Evolutionary conservation across 1,140 invertebrate genomes (phyloP).

Genomic region (Danaus melanippus): DNA sequence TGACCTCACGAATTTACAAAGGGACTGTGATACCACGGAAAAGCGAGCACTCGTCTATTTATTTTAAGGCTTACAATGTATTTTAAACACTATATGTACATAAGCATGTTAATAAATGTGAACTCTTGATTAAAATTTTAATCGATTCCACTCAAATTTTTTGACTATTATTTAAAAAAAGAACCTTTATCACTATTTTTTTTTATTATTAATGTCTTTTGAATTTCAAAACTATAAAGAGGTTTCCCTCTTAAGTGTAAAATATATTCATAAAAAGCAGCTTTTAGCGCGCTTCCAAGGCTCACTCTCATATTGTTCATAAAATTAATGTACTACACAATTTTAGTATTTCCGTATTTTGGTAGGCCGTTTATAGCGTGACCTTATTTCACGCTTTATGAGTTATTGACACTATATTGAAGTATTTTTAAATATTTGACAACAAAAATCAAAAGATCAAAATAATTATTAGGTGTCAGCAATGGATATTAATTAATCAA

Average conservation of each 20-base stretch:
- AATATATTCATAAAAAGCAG: not conserved
- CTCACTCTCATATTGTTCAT: too few relatives aligned
- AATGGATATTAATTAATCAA: too few relatives aligned
- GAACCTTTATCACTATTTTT: too few relatives aligned
- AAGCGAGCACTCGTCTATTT: constrained; percentile 39
- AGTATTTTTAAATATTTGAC: too few relatives aligned
- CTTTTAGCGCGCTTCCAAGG: not conserved
- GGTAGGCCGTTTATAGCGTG: too few relatives aligned
- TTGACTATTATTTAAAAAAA: not conserved
- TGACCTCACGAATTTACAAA: constrained; percentile 20
- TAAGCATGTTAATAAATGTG: constrained; percentile 46
- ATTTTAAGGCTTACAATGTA: constrained; percentile 35
- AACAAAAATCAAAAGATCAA: too few relatives aligned
- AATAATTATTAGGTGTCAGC: too few relatives aligned
- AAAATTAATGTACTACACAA: too few relatives aligned
- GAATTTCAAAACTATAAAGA: constrained; percentile 1
- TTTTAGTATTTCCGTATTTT: too few relatives aligned
- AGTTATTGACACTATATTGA: too few relatives aligned
- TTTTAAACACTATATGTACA: constrained; percentile 39
- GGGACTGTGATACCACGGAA: constrained; percentile 54
- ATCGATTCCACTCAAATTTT: constrained; percentile 9
- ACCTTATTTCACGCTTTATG: too few relatives aligned
- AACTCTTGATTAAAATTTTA: constrained; percentile 19
- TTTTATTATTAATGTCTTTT: too few relatives aligned
- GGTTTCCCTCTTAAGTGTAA: constrained; percentile 1